A percentile compares a stretch with the other conserved stretches of the same genome.
Evolutionary conservation across 2,113 vertebrate species (phyloP).

Genomic region (Protobothrops flavoviridis): DNA sequence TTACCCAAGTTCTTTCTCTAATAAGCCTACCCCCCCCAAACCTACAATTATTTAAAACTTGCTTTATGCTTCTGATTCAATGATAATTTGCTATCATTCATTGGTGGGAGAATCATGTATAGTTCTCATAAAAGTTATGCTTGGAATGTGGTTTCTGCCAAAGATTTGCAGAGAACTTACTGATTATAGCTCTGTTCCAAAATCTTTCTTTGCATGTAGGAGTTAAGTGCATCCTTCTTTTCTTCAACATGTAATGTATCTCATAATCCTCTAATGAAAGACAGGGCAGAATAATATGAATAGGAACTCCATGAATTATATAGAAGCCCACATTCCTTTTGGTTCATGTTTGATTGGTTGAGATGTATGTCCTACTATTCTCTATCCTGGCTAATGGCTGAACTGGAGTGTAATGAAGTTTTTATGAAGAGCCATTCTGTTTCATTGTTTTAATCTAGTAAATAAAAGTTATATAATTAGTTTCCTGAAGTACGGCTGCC

Average conservation of each 20-base stretch:
- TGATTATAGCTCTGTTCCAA: not conserved
- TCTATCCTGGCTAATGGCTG: not conserved
- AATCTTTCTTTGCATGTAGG: not conserved
- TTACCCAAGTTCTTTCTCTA: not conserved
- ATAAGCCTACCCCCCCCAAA: not conserved
- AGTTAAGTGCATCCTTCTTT: not conserved
- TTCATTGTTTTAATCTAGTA: not conserved
- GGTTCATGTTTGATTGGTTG: not conserved
- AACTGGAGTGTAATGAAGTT: not conserved
- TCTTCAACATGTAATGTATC: not conserved
- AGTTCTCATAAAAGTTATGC: not conserved
- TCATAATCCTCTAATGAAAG: not conserved
- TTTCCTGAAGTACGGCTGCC: not conserved
- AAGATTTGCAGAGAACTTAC: not conserved
- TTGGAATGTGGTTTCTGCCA: not conserved
- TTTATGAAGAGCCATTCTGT: not conserved
- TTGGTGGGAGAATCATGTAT: not conserved
- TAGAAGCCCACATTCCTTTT: not conserved
- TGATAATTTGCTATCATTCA: not conserved
- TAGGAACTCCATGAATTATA: not conserved
- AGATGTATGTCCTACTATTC: not conserved
- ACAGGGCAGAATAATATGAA: not conserved
- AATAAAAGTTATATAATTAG: not conserved
- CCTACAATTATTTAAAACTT: not conserved
- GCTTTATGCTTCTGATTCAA: not conserved